Percentiles rank a stretch among this genome's conserved stretches.
Evolutionary conservation across 2,888 invertebrate species (phyloP).

Genomic region (Hirtodrosophila confusa): DNA sequence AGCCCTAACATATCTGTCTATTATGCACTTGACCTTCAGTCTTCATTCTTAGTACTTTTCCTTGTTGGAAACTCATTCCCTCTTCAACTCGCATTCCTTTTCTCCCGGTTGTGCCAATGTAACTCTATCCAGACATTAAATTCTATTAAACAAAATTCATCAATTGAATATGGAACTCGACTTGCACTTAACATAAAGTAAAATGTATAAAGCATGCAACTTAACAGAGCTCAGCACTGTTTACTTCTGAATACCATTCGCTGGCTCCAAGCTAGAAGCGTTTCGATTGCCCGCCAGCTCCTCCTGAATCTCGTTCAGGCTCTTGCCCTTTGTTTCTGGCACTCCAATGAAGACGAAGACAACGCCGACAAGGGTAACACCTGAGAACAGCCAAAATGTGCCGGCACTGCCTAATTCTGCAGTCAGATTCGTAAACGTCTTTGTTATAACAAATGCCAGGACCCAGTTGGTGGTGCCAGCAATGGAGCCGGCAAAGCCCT

Average conservation of each 20-base stretch:
- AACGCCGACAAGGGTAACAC: constrained; percentile 87
- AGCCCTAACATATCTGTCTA: constrained; percentile 33
- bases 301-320: constrained; percentile 82
- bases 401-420: constrained; percentile 86
- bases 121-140: constrained; percentile 46
- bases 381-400: constrained; percentile 91
- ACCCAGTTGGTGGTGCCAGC: constrained; percentile 93
- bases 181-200: constrained; percentile 58
- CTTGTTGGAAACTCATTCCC: constrained; percentile 12
- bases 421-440: constrained; percentile 88
- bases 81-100: neutral
- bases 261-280: neutral
- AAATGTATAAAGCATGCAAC: constrained; percentile 32
- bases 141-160: constrained; percentile 52
- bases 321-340: constrained; percentile 86
- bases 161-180: constrained; percentile 48
- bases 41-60: constrained; percentile 63
- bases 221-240: constrained; percentile 30
- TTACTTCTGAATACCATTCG: constrained; percentile 52
- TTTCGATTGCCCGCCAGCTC: constrained; percentile 68
- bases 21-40: constrained; percentile 75
- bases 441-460: constrained; percentile 91
- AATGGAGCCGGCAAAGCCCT: constrained; percentile 90
- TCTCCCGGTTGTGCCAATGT: constrained; percentile 31
- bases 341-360: constrained; percentile 88